A percentile compares a stretch with the other conserved stretches of the same genome.
Evolutionary conservation across 2,888 invertebrate genomes (phyloP).

Genomic region (Zeuzera pyrina): DNA sequence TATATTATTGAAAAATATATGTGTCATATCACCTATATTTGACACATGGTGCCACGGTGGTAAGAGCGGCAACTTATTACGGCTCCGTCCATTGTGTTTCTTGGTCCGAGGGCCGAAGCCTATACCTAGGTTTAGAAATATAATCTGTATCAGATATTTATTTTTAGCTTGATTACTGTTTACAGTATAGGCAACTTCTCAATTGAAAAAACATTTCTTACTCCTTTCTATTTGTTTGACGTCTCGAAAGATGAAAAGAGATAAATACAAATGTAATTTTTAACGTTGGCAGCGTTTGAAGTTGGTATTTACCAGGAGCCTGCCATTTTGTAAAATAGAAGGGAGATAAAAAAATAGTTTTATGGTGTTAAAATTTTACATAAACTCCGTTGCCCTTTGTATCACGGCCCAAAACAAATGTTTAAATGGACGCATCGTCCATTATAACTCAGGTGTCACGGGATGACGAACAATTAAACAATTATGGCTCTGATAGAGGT

Average conservation of each 20-base stretch:
- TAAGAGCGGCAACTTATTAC: too few relatives aligned
- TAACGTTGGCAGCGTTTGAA: constrained; percentile 49
- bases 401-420: constrained; percentile 69
- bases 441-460: constrained; percentile 98
- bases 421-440: constrained; percentile 97
- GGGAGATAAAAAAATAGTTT: constrained; percentile 73
- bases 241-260: constrained; percentile 23
- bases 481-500: constrained; percentile 95
- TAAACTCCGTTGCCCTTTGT: constrained; percentile 66
- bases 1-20: too few relatives aligned
- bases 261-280: constrained; percentile 23
- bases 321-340: constrained; percentile 74
- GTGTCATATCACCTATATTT: too few relatives aligned
- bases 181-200: too few relatives aligned
- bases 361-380: constrained; percentile 70
- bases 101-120: too few relatives aligned
- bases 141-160: too few relatives aligned
- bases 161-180: too few relatives aligned
- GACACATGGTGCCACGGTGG: too few relatives aligned
- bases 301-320: constrained; percentile 66
- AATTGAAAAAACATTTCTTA: constrained; percentile 17
- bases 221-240: constrained; percentile 20
- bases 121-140: too few relatives aligned
- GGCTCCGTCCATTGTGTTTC: too few relatives aligned
- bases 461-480: constrained; percentile 96